Evolutionary conservation across 2,888 invertebrate species (phyloP).

Genomic region (Argynnis bischoffii): DNA sequence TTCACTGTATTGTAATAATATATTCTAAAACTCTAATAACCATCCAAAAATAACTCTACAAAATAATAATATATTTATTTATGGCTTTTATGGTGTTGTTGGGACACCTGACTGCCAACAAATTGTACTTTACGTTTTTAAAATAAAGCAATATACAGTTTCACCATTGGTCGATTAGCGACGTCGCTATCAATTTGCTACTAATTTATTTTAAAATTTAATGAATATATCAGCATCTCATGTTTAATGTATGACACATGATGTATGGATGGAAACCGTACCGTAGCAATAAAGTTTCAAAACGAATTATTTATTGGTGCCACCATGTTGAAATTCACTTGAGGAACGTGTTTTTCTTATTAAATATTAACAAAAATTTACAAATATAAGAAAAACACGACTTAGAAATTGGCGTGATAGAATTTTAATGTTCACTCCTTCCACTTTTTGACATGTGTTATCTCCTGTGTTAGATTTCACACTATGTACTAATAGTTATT

Average conservation of each 20-base stretch:
- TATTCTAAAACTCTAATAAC: no score
- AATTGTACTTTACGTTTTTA: no score
- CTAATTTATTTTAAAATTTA: conserved; percentile 33
- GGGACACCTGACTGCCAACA: no score
- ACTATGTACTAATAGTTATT: no score
- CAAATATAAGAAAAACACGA: background rate
- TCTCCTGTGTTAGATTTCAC: no score
- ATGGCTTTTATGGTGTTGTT: no score
- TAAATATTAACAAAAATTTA: conserved; percentile 5
- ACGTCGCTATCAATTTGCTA: conserved; percentile 32
- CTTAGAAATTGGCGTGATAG: background rate
- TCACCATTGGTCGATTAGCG: conserved; percentile 11
- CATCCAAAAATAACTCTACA: no score
- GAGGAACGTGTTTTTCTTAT: conserved; percentile 8
- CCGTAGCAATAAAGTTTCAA: conserved; percentile 34
- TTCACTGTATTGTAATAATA: no score
- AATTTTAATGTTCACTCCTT: background rate
- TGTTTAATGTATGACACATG: conserved; percentile 39
- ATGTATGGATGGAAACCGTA: conserved; percentile 35
- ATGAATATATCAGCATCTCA: conserved; percentile 39
- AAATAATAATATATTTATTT: no score
- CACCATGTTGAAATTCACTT: conserved; percentile 29
- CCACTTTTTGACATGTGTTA: background rate
- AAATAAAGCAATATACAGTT: background rate
- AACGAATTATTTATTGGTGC: conserved; percentile 38